Base-by-base conservation (phyloP, 2,797 vertebrate genomes). In the Pristis pectinata region DNA sequence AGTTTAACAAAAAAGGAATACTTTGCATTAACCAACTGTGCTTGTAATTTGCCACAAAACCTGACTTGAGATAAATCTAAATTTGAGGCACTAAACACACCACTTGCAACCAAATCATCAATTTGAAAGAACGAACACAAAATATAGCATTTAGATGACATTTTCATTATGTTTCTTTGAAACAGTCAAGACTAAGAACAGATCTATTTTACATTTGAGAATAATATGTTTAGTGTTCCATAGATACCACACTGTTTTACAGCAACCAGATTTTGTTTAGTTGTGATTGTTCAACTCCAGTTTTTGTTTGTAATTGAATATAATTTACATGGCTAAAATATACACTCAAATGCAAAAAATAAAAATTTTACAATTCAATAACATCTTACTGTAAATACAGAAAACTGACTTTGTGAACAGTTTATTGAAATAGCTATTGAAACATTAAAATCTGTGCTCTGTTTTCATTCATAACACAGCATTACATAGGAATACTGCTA, bases 81-180 rank as follows among this genome's bases (percentile, higher is more conserved):
- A 74, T 49, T 94, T 74, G 49, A 74, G 59, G 59, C 41, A 74
- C 70, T 13, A 76, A 72, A 53, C 0, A 11, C 44, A 53, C 49
- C 24, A 93, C 7, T 93, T 72, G 64, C 64, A 93, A 64, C 19
- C 89, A 94, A 76, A 94, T 49, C 70, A 72, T 9, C 87, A 37
- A 49, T 53, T 30, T 44, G 27, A 49, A 74, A 93, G 44, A 74
- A 74, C 74, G 11, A 74, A 94, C 92, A 94, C 70, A 74, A 53
- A 94, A 74, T 74, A 94, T 49, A 94, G 30, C 70, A 56, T 74
- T 74, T 5, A 53, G 44, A 76, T 49, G 30, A 74, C 70, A 94
- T 53, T 94, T 93, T 74, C 92, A 94, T 9, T 94, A 30, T 34
- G 8, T 93, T 93, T 74, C 94, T 94, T 72, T 27, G 41, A 49